Percentiles rank a stretch among this genome's conserved stretches.
These are phyloP conservation scores for Papilio aristodemus DNA, from an alignment of 1,140 invertebrate species.

Conservation along the genomic window DNA sequence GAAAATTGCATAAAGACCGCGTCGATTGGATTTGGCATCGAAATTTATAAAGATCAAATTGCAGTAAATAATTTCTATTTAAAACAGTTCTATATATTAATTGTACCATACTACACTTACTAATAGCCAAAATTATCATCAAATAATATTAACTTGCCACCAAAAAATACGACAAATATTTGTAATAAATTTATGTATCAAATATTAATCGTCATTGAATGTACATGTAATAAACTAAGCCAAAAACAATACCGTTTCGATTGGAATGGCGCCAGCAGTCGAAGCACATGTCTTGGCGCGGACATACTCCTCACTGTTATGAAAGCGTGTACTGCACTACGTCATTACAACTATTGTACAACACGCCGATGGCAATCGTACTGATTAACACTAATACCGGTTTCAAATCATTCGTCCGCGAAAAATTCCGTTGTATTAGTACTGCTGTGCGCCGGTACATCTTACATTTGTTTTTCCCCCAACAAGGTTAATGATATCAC, in stretches of 20 bases:
- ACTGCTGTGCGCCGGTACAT: constrained; percentile 15
- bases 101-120: too few species aligned
- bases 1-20: too few species aligned
- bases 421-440: constrained; percentile 37
- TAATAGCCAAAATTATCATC: too few species aligned
- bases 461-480: not conserved
- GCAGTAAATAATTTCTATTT: too few species aligned
- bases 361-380: constrained; percentile 25
- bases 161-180: too few species aligned
- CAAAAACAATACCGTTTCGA: constrained; percentile 50
- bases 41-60: too few species aligned
- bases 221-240: constrained; percentile 3
- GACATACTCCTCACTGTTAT: constrained; percentile 47
- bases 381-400: constrained; percentile 36
- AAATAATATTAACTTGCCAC: too few species aligned
- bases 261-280: constrained; percentile 58
- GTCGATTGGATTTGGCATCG: too few species aligned
- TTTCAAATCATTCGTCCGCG: constrained; percentile 42
- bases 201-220: constrained; percentile 8
- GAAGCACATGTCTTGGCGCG: constrained; percentile 62
- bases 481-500: constrained; percentile 10
- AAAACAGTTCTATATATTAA: too few species aligned
- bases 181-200: too few species aligned
- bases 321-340: constrained; percentile 42
- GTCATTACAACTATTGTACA: not conserved